Percentiles rank a stretch among this genome's conserved stretches.
These are phyloP conservation scores for Actias luna DNA, from an alignment of 2,888 invertebrate species.

Conservation along the genomic window DNA sequence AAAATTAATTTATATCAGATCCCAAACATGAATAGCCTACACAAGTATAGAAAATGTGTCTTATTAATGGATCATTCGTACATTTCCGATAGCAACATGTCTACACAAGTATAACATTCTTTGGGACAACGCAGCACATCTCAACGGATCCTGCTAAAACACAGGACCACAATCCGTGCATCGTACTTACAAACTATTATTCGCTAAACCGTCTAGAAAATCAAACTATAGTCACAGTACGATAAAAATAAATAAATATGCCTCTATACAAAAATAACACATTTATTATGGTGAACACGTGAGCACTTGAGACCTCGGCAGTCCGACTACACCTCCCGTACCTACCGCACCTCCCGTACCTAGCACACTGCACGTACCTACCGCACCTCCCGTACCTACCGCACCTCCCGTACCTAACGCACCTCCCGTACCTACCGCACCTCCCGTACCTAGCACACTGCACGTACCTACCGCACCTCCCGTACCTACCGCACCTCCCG, in stretches of 20 bases:
- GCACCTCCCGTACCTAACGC: constrained; percentile 28
- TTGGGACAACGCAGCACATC: constrained; percentile 77
- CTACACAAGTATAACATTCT: constrained; percentile 71
- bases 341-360: neutral
- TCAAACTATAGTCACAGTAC: constrained; percentile 65
- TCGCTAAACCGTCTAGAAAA: constrained; percentile 67
- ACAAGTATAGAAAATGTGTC: constrained; percentile 34
- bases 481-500: neutral
- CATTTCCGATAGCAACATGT: constrained; percentile 47
- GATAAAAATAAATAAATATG: constrained; percentile 78
- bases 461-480: constrained; percentile 24
- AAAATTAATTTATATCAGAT: constrained; percentile 46
- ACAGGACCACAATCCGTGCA: constrained; percentile 74
- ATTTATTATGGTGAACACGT: constrained; percentile 75
- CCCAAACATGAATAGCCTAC: constrained; percentile 42
- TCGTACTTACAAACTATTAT: constrained; percentile 65
- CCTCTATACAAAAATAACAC: constrained; percentile 79
- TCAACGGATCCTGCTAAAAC: constrained; percentile 76
- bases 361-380: constrained; percentile 15
- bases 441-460: too few species aligned
- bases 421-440: constrained; percentile 11
- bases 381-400: constrained; percentile 4
- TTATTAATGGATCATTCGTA: constrained; percentile 37
- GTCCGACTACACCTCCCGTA: constrained; percentile 29
- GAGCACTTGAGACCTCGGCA: constrained; percentile 60